phyloP scores from a whole-genome alignment of 2,888 invertebrate genomes.

The Apodemia hepburni region DNA sequence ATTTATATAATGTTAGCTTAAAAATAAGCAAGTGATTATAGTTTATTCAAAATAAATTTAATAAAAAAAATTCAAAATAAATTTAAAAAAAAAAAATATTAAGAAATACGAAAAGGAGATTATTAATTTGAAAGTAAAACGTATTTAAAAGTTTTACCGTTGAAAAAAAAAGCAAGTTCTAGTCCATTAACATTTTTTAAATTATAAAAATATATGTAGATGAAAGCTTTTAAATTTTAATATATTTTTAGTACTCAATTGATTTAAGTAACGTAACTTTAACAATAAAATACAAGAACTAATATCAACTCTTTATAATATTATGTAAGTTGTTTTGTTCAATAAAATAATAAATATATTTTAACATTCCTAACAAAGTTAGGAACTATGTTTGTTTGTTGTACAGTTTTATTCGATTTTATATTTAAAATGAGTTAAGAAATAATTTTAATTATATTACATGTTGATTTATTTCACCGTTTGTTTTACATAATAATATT shows the following conservation, averaged over 20 bases:
- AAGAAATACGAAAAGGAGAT: too few relatives aligned
- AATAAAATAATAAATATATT: neutral
- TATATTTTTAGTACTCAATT: neutral
- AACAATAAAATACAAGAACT: neutral
- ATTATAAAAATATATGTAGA: neutral
- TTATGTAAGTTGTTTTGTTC: neutral
- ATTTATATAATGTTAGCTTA: too few relatives aligned
- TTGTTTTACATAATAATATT: neutral
- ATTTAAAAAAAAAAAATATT: too few relatives aligned
- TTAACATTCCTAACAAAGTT: constrained; percentile 4
- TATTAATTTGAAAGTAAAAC: too few relatives aligned
- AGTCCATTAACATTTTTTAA: neutral
- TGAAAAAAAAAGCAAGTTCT: neutral
- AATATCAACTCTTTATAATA: neutral
- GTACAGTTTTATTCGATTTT: neutral
- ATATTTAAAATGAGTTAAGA: neutral
- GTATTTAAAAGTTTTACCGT: too few relatives aligned
- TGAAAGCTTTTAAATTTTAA: neutral
- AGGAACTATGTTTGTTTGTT: constrained; percentile 2
- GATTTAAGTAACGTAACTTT: neutral
- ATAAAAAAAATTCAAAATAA: neutral
- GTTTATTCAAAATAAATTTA: too few relatives aligned
- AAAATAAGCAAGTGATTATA: too few relatives aligned
- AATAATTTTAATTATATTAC: neutral
- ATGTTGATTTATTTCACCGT: neutral